phyloP scores from a whole-genome alignment of 1,140 invertebrate genomes.

The honey bee (Apis mellifera) region Amel_HAv3.1 CM009942.2:363501-364000 shows the following conservation, averaged over 20 bases:
- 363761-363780: constrained; percentile 58
- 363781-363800: constrained; percentile 67
- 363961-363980: neutral
- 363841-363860: constrained; percentile 66
- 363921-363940: too few relatives aligned
- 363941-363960: constrained; percentile 28
- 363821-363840: constrained; percentile 60
- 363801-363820: constrained; percentile 67
- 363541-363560: neutral
- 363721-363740: constrained; percentile 69
- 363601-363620: constrained; percentile 60
- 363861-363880: constrained; percentile 51
- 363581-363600: constrained; percentile 55
- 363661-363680: constrained; percentile 66
- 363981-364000: constrained; percentile 2
- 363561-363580: neutral
- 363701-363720: constrained; percentile 67
- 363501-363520: too few relatives aligned
- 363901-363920: constrained; percentile 3
- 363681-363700: constrained; percentile 68
- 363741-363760: constrained; percentile 75
- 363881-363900: constrained; percentile 32
- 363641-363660: constrained; percentile 65
- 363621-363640: constrained; percentile 49
- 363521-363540: too few relatives aligned